These are phyloP conservation scores for Dioctria rufipes DNA, from an alignment of 2,888 invertebrate genomes.

Conservation along the genomic window DNA sequence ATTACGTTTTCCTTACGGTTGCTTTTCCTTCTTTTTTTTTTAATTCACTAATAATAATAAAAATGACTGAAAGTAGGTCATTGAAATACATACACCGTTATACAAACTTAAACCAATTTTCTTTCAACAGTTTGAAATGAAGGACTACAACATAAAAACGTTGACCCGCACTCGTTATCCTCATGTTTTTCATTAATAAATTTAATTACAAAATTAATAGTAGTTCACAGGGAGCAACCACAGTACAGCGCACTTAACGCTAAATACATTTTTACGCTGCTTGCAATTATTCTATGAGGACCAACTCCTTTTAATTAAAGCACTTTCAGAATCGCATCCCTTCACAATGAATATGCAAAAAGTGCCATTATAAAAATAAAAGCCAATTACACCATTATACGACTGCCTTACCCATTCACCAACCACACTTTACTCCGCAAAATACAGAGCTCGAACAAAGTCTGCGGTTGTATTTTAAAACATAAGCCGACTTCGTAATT, in stretches of 20 bases:
- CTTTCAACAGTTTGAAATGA: neutral
- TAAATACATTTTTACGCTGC: constrained; percentile 29
- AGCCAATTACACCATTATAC: constrained; percentile 46
- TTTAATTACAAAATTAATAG: constrained; percentile 48
- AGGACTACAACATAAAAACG: neutral
- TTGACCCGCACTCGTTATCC: constrained; percentile 11
- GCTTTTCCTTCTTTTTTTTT: constrained; percentile 16
- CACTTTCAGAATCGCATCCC: constrained; percentile 45
- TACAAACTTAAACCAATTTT: neutral
- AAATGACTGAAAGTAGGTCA: constrained; percentile 4
- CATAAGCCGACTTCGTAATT: constrained; percentile 47
- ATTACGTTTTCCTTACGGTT: constrained; percentile 8
- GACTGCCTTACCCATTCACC: constrained; percentile 14
- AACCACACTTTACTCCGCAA: constrained; percentile 18
- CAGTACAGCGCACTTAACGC: constrained; percentile 31
- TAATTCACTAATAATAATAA: constrained; percentile 2
- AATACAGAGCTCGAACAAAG: constrained; percentile 20
- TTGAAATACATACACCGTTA: neutral
- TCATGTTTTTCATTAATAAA: constrained; percentile 35
- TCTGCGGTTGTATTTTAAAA: constrained; percentile 45
- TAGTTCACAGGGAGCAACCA: constrained; percentile 30
- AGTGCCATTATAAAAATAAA: constrained; percentile 51
- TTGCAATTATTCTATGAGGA: constrained; percentile 13
- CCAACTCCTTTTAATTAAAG: constrained; percentile 45
- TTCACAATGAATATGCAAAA: constrained; percentile 46